Percentiles rank a stretch among this genome's conserved stretches.
Evolutionary conservation across 2,797 vertebrate species (phyloP).

Genomic region (Centroberyx gerrardi): DNA sequence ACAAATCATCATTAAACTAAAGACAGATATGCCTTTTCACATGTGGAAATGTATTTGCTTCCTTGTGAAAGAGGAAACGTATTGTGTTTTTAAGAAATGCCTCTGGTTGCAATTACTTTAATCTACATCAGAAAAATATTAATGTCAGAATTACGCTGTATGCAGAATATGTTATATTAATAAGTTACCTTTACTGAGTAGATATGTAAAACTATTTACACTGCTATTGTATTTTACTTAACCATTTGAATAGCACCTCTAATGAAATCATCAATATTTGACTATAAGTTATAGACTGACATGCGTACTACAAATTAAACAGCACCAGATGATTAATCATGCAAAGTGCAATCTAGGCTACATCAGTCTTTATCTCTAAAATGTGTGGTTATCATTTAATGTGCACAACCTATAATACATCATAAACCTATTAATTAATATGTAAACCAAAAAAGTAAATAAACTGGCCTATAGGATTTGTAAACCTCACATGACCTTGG

Average conservation of each 20-base stretch:
- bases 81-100: constrained; percentile 5
- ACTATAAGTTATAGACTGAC: constrained; percentile 53
- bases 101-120: constrained; percentile 30
- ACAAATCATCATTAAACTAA: constrained; percentile 40
- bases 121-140: constrained; percentile 27
- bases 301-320: constrained; percentile 31
- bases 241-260: constrained; percentile 35
- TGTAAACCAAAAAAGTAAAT: constrained; percentile 45
- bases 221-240: constrained; percentile 25
- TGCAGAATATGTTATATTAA: constrained; percentile 40
- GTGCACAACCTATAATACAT: constrained; percentile 62
- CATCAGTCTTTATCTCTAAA: constrained; percentile 29
- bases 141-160: constrained; percentile 27
- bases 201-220: constrained; percentile 47
- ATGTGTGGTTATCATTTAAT: constrained; percentile 49
- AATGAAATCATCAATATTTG: constrained; percentile 22
- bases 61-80: constrained; percentile 15
- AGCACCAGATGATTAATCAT: constrained; percentile 26
- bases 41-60: constrained; percentile 42
- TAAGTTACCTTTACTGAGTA: constrained; percentile 55
- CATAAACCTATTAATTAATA: constrained; percentile 41
- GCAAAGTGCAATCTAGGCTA: constrained; percentile 47
- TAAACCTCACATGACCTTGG: constrained; percentile 46
- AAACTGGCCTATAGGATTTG: constrained; percentile 49
- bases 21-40: constrained; percentile 30